phyloP scores from a whole-genome alignment of 2,797 vertebrate species.

The Silurus lanzhouensis region DNA sequence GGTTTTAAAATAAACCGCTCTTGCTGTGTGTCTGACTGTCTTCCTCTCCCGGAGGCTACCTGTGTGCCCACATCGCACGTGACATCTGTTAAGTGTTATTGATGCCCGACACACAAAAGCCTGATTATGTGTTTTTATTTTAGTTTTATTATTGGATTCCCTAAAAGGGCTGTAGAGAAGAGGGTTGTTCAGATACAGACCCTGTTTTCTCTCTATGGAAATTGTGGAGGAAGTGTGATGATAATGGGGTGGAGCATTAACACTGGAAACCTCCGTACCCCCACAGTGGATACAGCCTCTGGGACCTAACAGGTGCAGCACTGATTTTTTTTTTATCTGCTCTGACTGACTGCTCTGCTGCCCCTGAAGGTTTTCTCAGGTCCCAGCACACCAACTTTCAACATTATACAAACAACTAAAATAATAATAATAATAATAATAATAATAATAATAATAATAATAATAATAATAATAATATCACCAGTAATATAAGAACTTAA shows the following conservation, averaged over 20 bases:
- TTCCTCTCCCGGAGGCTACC: slow-evolving; percentile 54
- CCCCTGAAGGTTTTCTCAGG: slow-evolving; percentile 25
- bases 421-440: no score
- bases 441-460: neutral
- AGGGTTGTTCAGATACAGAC: slow-evolving; percentile 33
- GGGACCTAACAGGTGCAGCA: slow-evolving; percentile 72
- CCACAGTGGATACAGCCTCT: slow-evolving; percentile 58
- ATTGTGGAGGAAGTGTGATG: slow-evolving; percentile 37
- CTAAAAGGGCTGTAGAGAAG: slow-evolving; percentile 58
- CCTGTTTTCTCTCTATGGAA: slow-evolving; percentile 9
- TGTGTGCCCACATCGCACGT: slow-evolving; percentile 65
- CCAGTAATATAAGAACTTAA: neutral
- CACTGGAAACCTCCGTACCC: slow-evolving; percentile 19
- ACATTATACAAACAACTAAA: neutral
- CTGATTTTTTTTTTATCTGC: slow-evolving; percentile 66
- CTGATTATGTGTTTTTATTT: slow-evolving; percentile 78
- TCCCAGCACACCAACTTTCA: slow-evolving; percentile 9
- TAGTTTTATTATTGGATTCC: slow-evolving; percentile 74
- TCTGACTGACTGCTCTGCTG: slow-evolving; percentile 54
- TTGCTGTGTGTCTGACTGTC: neutral
- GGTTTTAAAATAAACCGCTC: slow-evolving; percentile 18
- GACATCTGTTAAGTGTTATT: slow-evolving; percentile 80
- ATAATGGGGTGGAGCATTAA: slow-evolving; percentile 47
- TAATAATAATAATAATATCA: neutral
- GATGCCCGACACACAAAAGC: slow-evolving; percentile 76